Conservation (phyloP, 1,140 invertebrate genomes). For the Chironomus tepperi region DNA sequence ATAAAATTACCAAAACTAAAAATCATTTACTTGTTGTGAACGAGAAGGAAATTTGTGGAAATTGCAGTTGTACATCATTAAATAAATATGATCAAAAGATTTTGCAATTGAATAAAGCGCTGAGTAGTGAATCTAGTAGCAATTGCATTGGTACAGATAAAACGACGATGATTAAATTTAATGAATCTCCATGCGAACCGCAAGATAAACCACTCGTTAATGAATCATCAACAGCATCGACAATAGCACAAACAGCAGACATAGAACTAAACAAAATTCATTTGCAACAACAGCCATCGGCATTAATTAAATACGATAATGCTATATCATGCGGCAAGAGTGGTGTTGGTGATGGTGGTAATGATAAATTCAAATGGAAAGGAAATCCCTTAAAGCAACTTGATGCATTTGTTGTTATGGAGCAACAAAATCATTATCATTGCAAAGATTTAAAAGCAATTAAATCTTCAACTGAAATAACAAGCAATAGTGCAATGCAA, state of each 20-base stretch:
- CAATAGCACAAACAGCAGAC: background rate
- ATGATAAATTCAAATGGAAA: background rate
- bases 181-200: background rate
- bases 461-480: background rate
- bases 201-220: too few relatives aligned
- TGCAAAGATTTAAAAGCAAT: background rate
- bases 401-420: too few relatives aligned
- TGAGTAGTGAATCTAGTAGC: too few relatives aligned
- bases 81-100: conserved; percentile 7
- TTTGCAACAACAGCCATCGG: too few relatives aligned
- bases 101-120: background rate
- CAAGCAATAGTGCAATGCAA: background rate
- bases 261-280: background rate
- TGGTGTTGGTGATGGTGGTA: too few relatives aligned
- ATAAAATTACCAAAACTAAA: conserved; percentile 15
- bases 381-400: too few relatives aligned
- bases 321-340: too few relatives aligned
- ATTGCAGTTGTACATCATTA: background rate
- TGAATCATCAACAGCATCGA: too few relatives aligned
- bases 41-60: background rate
- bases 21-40: background rate
- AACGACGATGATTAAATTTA: background rate
- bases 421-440: too few relatives aligned
- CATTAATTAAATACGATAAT: too few relatives aligned
- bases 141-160: background rate